phyloP scores from a whole-genome alignment of 1,140 invertebrate genomes.

The Pectinophora gossypiella region DNA sequence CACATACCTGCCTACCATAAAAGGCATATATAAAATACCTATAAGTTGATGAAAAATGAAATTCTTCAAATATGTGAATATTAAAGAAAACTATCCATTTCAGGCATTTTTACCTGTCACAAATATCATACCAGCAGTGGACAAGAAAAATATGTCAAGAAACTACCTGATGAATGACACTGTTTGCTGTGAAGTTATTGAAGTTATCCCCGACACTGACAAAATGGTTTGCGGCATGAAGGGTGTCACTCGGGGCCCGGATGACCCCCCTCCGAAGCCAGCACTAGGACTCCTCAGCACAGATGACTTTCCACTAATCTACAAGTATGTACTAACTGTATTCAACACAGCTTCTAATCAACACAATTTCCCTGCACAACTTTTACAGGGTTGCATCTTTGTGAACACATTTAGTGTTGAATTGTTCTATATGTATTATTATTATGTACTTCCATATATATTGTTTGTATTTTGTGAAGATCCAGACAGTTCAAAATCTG shows the following conservation, averaged over 20 bases:
- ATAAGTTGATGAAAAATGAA: no score
- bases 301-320: conserved; percentile 89
- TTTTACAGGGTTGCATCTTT: conserved; percentile 39
- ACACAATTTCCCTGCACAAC: conserved; percentile 26
- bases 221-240: conserved; percentile 93
- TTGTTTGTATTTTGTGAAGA: conserved; percentile 21
- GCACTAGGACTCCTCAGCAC: conserved; percentile 89
- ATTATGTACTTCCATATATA: background rate
- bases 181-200: conserved; percentile 91
- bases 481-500: conserved; percentile 27
- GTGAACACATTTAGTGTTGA: conserved; percentile 23
- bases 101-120: conserved; percentile 82
- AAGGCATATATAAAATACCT: no score
- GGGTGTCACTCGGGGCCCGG: conserved; percentile 79
- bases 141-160: conserved; percentile 87
- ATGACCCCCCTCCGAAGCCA: conserved; percentile 81
- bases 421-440: conserved; percentile 29
- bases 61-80: no score
- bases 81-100: no score
- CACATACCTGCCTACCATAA: no score
- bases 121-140: conserved; percentile 84
- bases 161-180: conserved; percentile 89
- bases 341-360: conserved; percentile 20
- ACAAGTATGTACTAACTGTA: conserved; percentile 83
- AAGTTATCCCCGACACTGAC: conserved; percentile 89